These are phyloP conservation scores for Protosalanx chinensis DNA, from an alignment of 2,797 vertebrate genomes.

Conservation along the genomic window DNA sequence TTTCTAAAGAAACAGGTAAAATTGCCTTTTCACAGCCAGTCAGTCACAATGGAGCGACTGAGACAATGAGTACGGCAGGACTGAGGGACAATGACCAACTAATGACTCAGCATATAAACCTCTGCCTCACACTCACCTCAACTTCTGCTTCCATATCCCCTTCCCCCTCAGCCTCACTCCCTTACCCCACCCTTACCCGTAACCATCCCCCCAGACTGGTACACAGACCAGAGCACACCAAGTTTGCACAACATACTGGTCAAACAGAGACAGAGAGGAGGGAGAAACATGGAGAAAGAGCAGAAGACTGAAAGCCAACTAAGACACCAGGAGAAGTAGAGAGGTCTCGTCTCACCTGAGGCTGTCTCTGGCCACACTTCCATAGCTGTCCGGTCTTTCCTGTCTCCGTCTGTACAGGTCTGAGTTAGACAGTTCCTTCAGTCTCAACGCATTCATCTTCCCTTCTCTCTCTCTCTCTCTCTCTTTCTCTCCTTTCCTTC, in stretches of 20 bases:
- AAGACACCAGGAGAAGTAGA: neutral
- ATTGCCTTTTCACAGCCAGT: no score
- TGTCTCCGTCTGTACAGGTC: constrained; percentile 90
- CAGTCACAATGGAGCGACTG: no score
- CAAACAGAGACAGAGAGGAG: neutral
- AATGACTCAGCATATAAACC: no score
- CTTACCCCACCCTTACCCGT: no score
- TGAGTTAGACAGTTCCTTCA: constrained; percentile 91
- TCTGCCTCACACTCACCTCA: no score
- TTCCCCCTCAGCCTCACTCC: no score
- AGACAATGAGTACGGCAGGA: no score
- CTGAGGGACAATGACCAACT: no score
- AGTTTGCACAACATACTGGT: neutral
- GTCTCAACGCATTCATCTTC: constrained; percentile 84
- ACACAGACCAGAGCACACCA: neutral
- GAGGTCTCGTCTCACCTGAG: constrained; percentile 72
- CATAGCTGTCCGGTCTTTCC: constrained; percentile 77
- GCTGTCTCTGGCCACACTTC: constrained; percentile 66
- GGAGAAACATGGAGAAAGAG: neutral
- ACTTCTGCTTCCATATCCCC: no score
- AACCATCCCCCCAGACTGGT: neutral
- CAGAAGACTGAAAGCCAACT: neutral
- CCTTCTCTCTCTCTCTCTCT: constrained; percentile 32
- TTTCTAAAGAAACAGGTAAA: no score
- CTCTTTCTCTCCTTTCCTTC: neutral